phyloP scores from a whole-genome alignment of 2,797 vertebrate species.

The Pangasius macronema region DNA sequence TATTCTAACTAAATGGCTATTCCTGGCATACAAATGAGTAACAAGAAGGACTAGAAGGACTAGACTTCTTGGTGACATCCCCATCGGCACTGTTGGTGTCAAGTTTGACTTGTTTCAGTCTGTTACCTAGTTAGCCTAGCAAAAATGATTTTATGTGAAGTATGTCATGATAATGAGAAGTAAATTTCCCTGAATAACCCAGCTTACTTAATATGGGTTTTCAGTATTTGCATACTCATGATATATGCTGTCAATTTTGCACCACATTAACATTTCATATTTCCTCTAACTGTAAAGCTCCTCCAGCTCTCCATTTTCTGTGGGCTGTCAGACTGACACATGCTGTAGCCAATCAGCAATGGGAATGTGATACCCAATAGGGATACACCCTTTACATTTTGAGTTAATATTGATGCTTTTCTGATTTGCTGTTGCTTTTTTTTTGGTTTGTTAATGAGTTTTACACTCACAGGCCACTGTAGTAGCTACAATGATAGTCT shows the following conservation, averaged over 20 bases:
- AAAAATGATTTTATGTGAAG: neutral
- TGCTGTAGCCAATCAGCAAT: neutral
- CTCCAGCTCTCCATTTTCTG: neutral
- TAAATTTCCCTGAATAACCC: neutral
- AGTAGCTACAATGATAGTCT: neutral
- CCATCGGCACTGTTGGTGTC: neutral
- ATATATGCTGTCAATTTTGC: neutral
- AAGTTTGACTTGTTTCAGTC: neutral
- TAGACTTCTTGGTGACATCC: neutral
- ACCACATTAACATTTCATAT: neutral
- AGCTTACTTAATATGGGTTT: neutral
- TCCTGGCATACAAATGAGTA: neutral
- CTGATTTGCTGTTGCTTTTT: neutral
- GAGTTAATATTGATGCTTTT: neutral
- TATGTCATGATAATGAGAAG: neutral
- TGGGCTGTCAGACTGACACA: neutral
- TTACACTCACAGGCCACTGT: neutral
- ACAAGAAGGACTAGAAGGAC: neutral
- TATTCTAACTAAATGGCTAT: neutral
- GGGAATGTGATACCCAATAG: neutral
- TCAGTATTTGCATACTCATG: neutral
- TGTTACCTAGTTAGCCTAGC: neutral
- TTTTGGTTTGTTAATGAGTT: neutral
- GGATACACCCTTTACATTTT: neutral
- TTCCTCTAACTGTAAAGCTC: conserved; percentile 4